Conservation (phyloP, 2,797 vertebrate species). For the Agapornis canus region DNA sequence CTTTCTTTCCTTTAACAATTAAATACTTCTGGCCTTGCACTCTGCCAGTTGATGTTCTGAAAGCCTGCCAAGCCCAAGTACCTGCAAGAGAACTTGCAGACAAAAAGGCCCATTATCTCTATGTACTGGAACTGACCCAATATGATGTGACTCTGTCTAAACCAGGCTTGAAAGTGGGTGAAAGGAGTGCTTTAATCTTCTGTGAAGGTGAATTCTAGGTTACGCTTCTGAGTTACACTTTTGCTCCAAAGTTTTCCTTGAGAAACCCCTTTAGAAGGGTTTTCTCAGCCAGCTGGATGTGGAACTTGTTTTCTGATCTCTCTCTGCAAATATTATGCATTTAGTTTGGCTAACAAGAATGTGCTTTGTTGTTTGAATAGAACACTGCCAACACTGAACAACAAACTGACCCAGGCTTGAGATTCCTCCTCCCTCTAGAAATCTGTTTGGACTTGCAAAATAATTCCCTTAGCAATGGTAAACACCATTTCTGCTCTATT, state of each 20-base stretch:
- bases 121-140: background rate
- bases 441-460: constrained; percentile 12
- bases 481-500: background rate
- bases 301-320: background rate
- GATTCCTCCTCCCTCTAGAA: background rate
- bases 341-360: background rate
- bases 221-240: background rate
- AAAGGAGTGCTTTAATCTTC: background rate
- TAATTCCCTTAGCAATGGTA: constrained; percentile 18
- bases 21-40: background rate
- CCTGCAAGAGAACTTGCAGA: background rate
- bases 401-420: background rate
- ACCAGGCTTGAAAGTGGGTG: background rate
- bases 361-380: background rate
- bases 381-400: background rate
- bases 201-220: background rate
- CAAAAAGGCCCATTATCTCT: background rate
- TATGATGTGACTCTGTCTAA: background rate
- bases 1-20: background rate
- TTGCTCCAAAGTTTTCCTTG: background rate
- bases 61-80: background rate
- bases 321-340: background rate
- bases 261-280: background rate
- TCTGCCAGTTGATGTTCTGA: background rate
- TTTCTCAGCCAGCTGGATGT: background rate